Base-by-base conservation (phyloP, 2,888 invertebrate genomes). In the Agrotis puta region DNA sequence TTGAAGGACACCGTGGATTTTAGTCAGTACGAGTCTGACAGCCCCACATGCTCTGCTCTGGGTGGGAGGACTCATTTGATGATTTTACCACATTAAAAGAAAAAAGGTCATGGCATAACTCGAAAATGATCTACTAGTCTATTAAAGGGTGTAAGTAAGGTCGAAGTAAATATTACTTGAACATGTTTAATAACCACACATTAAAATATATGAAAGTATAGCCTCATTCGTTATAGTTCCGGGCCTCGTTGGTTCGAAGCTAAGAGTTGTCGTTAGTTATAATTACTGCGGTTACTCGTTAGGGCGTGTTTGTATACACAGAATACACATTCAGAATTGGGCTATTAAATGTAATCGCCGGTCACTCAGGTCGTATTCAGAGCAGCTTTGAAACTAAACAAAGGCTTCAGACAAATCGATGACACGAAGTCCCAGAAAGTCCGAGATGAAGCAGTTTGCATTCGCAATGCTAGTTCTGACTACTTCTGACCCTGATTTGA, bases 261-360 rank as follows among this genome's bases (percentile, higher is more conserved):
- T 53, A 62, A 53, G 66, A 65, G 45, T 24, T 58, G 54, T 63
- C 62, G 67, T 79, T 61, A 82, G 33, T 65, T 82, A 68, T 79
- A 79, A 79, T 73, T 79, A 79, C 74, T 59, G 64, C 68, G 62
- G 79, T 58, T 48, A 45, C 73, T 82, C 67, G 83, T 73, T 82
- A 73, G 68, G 54, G 47, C 22, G 79, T 69, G 53, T 79, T 82
- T 82, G 74, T 65, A 33, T 56, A 43, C 64, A 54, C n/a, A 56
- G 57, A 67, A 73, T 63, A 39, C 14, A 63, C 45, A 53, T 65
- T 56, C 58, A 53, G 51, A 79, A 79, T 58, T 54, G 54, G 54
- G 11, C 56, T 57, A 27, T 79, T 73, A 73, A 79, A 78, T 53
- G n/a, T 72, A 71, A 79, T 51, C 48, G 74, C 68, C 58, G 68